Conservation (phyloP, 2,113 vertebrate genomes). For the Urocolius indicus region DNA sequence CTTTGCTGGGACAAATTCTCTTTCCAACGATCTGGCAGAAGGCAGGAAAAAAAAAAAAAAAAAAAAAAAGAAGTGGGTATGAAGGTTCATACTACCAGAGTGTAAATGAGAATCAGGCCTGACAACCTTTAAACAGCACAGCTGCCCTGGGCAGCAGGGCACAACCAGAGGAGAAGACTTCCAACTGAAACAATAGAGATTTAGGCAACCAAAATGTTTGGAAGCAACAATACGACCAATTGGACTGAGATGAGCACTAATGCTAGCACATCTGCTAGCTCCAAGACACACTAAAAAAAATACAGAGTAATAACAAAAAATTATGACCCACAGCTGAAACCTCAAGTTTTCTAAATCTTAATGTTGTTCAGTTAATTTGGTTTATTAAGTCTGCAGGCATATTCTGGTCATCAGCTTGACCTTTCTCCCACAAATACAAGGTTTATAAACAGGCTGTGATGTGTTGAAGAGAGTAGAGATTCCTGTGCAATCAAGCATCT, state of each 20-base stretch:
- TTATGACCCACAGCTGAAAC: not conserved
- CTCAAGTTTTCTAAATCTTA: not conserved
- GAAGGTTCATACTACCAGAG: not conserved
- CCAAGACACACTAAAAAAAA: not conserved
- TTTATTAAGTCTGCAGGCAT: not conserved
- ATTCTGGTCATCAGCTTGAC: not conserved
- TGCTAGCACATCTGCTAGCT: not conserved
- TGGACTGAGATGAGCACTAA: not conserved
- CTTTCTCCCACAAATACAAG: not conserved
- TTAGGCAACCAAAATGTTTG: constrained; percentile 6
- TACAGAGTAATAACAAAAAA: not conserved
- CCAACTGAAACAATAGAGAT: not conserved
- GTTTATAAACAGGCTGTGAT: not conserved
- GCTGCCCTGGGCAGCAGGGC: not conserved
- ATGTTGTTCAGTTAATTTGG: not conserved
- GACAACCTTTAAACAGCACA: constrained; percentile 21
- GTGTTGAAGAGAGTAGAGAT: not conserved
- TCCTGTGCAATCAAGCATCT: not conserved
- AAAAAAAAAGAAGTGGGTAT: not conserved
- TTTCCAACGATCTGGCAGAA: not conserved
- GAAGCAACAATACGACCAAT: not conserved
- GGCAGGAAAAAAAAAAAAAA: not conserved
- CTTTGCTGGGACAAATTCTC: not conserved
- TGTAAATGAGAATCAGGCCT: constrained; percentile 42
- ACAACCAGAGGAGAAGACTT: not conserved